phyloP scores from a whole-genome alignment of 2,113 vertebrate species.

The Regulus satrapa region DNA sequence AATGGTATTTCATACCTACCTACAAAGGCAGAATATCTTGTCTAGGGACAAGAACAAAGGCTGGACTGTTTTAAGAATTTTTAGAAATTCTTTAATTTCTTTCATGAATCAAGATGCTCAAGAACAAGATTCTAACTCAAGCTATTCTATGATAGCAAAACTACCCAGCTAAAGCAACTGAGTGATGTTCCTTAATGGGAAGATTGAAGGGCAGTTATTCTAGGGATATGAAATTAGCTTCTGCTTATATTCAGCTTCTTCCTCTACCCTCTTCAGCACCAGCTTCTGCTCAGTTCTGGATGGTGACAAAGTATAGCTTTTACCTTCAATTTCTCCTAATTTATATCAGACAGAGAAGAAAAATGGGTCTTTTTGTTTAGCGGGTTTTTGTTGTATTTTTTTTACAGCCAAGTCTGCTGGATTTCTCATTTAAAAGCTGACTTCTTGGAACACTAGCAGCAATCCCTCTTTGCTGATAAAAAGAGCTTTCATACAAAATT shows the following conservation, averaged over 20 bases:
- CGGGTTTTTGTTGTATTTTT: neutral
- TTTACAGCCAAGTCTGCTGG: neutral
- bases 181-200: neutral
- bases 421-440: conserved; percentile 17
- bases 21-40: neutral
- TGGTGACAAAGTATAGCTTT: neutral
- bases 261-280: neutral
- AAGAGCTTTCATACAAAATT: conserved; percentile 46
- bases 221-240: neutral
- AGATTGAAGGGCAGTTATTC: neutral
- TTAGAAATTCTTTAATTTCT: neutral
- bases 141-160: neutral
- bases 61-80: neutral
- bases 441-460: neutral
- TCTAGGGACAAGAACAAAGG: neutral
- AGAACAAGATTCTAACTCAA: neutral
- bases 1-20: neutral
- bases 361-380: neutral
- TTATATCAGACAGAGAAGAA: neutral
- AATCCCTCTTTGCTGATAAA: conserved; percentile 19
- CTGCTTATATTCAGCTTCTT: neutral
- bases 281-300: neutral
- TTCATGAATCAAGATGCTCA: neutral
- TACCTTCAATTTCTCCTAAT: neutral
- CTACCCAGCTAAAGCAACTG: neutral